Evolutionary conservation across 2,797 vertebrate genomes (phyloP).

Genomic region (Oryzias dopingdopingensis): DNA sequence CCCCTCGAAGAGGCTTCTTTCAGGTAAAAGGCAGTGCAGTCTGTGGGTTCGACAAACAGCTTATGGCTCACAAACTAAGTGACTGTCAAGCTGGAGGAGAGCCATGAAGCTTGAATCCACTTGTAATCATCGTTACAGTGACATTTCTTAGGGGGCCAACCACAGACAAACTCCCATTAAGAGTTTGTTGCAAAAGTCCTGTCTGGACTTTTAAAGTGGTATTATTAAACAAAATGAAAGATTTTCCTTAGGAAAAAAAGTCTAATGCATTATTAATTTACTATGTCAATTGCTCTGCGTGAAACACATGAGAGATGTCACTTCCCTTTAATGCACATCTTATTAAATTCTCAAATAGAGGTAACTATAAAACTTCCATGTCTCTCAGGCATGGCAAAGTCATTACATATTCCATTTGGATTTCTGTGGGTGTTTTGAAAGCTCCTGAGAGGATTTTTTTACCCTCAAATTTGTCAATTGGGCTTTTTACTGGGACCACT

Average conservation of each 20-base stretch:
- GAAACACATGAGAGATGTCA: conserved; percentile 28
- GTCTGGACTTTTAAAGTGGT: conserved; percentile 1
- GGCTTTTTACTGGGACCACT: conserved; percentile 30
- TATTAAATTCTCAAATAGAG: conserved; percentile 31
- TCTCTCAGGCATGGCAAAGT: conserved; percentile 38
- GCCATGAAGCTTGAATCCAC: conserved; percentile 29
- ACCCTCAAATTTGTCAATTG: conserved; percentile 43
- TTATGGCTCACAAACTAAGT: neutral
- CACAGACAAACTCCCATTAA: conserved; percentile 36
- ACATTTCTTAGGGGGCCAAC: conserved; percentile 31
- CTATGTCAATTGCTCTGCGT: conserved; percentile 18
- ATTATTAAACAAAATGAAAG: conserved; percentile 1
- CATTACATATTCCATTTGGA: conserved; percentile 35
- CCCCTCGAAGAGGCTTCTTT: conserved; percentile 45
- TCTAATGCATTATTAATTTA: conserved; percentile 3
- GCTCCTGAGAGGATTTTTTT: conserved; percentile 33
- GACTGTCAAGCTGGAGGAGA: conserved; percentile 37
- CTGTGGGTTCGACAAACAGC: neutral
- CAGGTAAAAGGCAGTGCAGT: conserved; percentile 29
- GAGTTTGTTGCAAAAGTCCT: conserved; percentile 11
- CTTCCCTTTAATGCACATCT: conserved; percentile 14
- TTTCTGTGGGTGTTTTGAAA: conserved; percentile 22
- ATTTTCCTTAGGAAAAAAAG: conserved; percentile 9
- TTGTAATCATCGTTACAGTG: conserved; percentile 23
- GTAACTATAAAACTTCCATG: conserved; percentile 32